Conservation (phyloP, 2,888 invertebrate genomes). For the Dione vanillae region DNA sequence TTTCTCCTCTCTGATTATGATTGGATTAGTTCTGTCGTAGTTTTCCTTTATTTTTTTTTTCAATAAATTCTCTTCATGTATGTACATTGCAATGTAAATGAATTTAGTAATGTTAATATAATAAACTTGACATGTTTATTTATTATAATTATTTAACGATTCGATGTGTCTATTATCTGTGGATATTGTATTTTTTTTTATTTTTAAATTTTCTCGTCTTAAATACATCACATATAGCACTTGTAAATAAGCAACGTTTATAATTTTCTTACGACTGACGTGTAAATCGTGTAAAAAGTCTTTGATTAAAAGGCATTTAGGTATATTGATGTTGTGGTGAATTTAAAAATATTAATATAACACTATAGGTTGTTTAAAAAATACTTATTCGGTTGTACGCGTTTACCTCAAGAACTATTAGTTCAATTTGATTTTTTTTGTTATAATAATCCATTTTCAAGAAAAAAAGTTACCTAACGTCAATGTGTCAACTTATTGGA, state of each 20-base stretch:
- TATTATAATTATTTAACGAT: neutral
- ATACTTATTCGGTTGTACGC: neutral
- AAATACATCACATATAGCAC: slow-evolving; percentile 9
- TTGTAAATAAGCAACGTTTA: slow-evolving; percentile 54
- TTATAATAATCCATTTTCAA: too few relatives aligned
- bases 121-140: slow-evolving; percentile 4
- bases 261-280: slow-evolving; percentile 75
- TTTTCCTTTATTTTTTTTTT: neutral
- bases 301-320: slow-evolving; percentile 62
- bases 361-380: neutral
- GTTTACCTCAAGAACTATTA: too few relatives aligned
- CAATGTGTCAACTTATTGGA: too few relatives aligned
- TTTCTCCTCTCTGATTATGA: too few relatives aligned
- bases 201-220: neutral
- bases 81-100: neutral
- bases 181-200: slow-evolving; percentile 8
- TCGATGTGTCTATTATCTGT: slow-evolving; percentile 4
- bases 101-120: neutral
- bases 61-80: too few relatives aligned
- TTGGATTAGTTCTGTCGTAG: neutral
- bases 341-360: slow-evolving; percentile 26
- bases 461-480: too few relatives aligned
- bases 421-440: too few relatives aligned
- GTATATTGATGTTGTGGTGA: slow-evolving; percentile 60
- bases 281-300: slow-evolving; percentile 73